phyloP scores from a whole-genome alignment of 23 tunicate species.

The Diplosoma virens region DNA sequence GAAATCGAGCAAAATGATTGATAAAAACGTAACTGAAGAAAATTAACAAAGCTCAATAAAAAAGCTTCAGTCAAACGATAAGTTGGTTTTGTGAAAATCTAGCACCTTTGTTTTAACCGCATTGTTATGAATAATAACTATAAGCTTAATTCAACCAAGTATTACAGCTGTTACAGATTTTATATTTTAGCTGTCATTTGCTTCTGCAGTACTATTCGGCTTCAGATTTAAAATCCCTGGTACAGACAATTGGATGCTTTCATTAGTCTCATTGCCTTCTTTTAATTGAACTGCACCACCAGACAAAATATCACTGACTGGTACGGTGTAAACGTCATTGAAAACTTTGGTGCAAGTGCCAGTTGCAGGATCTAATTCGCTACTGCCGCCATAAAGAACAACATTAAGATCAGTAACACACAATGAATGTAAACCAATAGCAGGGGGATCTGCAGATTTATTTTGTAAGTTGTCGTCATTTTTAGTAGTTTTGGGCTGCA shows the following conservation, averaged over 20 bases:
- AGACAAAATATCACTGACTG: constrained; percentile 33
- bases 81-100: too few species aligned
- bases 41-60: too few species aligned
- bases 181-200: too few species aligned
- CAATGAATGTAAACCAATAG: constrained; percentile 60
- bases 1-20: too few species aligned
- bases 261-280: background rate
- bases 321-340: constrained; percentile 33
- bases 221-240: background rate
- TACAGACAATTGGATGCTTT: background rate
- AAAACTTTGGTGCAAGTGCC: constrained; percentile 56
- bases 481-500: constrained; percentile 43
- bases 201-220: background rate
- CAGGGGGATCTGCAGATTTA: constrained; percentile 27
- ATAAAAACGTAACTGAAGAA: too few species aligned
- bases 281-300: constrained; percentile 32
- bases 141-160: too few species aligned
- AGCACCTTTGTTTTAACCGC: too few species aligned
- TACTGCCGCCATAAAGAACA: constrained; percentile 56
- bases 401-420: constrained; percentile 18
- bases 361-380: constrained; percentile 62
- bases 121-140: too few species aligned
- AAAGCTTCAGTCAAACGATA: too few species aligned
- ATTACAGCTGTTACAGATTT: too few species aligned
- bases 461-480: background rate